phyloP scores from a whole-genome alignment of 1,140 invertebrate species.

The Carcinoscorpius rotundicauda region DNA sequence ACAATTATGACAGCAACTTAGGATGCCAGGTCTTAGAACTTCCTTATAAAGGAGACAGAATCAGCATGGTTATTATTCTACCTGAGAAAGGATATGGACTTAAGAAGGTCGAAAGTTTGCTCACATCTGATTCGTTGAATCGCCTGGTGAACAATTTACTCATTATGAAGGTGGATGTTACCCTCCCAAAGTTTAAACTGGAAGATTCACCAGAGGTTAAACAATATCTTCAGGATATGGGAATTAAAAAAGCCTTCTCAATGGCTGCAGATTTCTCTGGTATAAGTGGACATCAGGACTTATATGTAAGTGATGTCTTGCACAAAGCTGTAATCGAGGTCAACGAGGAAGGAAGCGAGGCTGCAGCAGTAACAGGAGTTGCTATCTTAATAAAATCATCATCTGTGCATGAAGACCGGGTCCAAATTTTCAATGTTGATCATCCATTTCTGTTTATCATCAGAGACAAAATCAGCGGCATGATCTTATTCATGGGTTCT shows the following conservation, averaged over 20 bases:
- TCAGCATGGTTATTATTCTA: slow-evolving; percentile 30
- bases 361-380: slow-evolving; percentile 48
- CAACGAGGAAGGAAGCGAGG: slow-evolving; percentile 57
- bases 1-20: slow-evolving; percentile 39
- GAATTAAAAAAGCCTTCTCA: no score
- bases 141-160: background rate
- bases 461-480: slow-evolving; percentile 5
- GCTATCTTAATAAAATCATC: slow-evolving; percentile 16
- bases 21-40: slow-evolving; percentile 28
- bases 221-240: background rate
- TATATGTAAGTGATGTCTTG: slow-evolving; percentile 45
- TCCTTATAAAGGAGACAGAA: slow-evolving; percentile 44
- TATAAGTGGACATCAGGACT: slow-evolving; percentile 28
- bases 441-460: slow-evolving; percentile 23
- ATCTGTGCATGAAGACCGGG: slow-evolving; percentile 25
- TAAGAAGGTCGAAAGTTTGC: slow-evolving; percentile 9
- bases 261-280: no score
- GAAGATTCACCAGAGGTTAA: slow-evolving; percentile 11
- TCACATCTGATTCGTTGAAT: slow-evolving; percentile 2
- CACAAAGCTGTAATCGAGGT: slow-evolving; percentile 45
- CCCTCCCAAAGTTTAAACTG: slow-evolving; percentile 12
- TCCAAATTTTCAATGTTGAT: slow-evolving; percentile 16
- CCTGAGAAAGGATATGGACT: slow-evolving; percentile 22
- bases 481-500: slow-evolving; percentile 19
- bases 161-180: slow-evolving; percentile 13